A percentile compares a stretch with the other conserved stretches of the same genome.
Conservation (phyloP, 2,888 invertebrate genomes). For the Ophion costatus region DNA sequence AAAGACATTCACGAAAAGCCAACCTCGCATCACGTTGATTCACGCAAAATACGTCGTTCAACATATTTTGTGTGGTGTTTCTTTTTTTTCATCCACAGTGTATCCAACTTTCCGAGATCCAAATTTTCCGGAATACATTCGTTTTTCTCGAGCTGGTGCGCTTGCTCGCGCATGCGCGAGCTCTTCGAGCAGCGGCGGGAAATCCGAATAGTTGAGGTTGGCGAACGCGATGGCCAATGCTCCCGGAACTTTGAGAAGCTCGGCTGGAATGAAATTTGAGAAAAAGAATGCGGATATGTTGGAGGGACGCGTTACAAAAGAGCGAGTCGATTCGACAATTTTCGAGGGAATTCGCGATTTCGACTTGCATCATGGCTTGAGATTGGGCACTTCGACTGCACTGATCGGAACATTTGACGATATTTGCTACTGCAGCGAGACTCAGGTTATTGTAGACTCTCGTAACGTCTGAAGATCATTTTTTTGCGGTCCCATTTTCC, state of each 20-base stretch:
- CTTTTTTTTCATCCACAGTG: not conserved
- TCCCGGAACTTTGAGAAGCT: conserved; percentile 26
- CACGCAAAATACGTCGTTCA: conserved; percentile 3
- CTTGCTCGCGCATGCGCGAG: conserved; percentile 9
- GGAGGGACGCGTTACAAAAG: conserved; percentile 6
- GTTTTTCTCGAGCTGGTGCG: not conserved
- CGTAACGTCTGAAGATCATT: too few relatives aligned
- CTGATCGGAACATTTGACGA: conserved; percentile 65
- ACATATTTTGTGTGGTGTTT: conserved; percentile 5
- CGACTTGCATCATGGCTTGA: conserved; percentile 71
- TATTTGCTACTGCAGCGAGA: conserved; percentile 70
- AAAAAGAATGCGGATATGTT: conserved; percentile 55
- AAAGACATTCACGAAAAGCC: conserved; percentile 6
- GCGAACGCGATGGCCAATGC: not conserved
- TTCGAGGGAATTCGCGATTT: conserved; percentile 69
- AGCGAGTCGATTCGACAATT: conserved; percentile 61
- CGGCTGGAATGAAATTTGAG: conserved; percentile 47
- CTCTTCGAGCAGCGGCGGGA: conserved; percentile 8
- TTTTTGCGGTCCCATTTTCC: not conserved
- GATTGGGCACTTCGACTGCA: conserved; percentile 62
- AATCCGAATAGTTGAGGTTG: conserved; percentile 4
- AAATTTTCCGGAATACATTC: conserved; percentile 1
- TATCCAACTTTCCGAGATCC: conserved; percentile 13
- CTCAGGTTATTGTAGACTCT: conserved; percentile 63
- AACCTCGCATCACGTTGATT: conserved; percentile 18